Evolutionary conservation across 1,140 invertebrate genomes (phyloP), one percentile per base, ranked within the genome.

Genomic region (Tenebrio molitor): DNA sequence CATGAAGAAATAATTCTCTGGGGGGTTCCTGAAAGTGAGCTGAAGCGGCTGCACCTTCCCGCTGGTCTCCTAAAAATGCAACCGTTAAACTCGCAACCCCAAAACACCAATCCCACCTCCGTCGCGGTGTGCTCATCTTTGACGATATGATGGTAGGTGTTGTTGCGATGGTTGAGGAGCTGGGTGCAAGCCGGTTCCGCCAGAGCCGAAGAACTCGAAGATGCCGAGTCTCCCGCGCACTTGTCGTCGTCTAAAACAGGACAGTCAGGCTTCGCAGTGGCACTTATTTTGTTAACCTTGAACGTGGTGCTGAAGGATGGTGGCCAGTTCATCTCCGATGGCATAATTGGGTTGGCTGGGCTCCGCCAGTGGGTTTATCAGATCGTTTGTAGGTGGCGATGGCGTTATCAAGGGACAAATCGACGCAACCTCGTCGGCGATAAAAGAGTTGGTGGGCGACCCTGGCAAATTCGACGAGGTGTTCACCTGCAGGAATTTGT

Each of bases 1-100:
- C 71, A 92, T 89, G 79, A 94, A 94, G 71, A 82, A 85, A 74
- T 88, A 89, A 77, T 89, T 86, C 70, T 87, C 86, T 0, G 86
- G 84, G 1, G 86, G 83, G 58, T 88, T 88, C 10, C 85, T 86
- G 33, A 88, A 87, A n/a, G 87, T 84, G 58, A 89, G 67, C 66
- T 87, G 86, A 34, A 88, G 82, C 5, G 87, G 81, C 71, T 81
- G 78, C 2, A 73, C 75, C 73, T 81, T 81, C 0, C 76, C 76
- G 46, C 76, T 77, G 8, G 78, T 77, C 34, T 80, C 81, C 79
- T 80, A 69, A 34, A 76, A 78, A 41, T 39, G 33, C 23, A 17
- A 23, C 2, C 10, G 15, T 36, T 34, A 12, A 69, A 39, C n/a
- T 2, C 36, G 3, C 3, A 12, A 39, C 5, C 12, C 2, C 2